phyloP scores from a whole-genome alignment of 2,888 invertebrate genomes.

The Watsonalla binaria region DNA sequence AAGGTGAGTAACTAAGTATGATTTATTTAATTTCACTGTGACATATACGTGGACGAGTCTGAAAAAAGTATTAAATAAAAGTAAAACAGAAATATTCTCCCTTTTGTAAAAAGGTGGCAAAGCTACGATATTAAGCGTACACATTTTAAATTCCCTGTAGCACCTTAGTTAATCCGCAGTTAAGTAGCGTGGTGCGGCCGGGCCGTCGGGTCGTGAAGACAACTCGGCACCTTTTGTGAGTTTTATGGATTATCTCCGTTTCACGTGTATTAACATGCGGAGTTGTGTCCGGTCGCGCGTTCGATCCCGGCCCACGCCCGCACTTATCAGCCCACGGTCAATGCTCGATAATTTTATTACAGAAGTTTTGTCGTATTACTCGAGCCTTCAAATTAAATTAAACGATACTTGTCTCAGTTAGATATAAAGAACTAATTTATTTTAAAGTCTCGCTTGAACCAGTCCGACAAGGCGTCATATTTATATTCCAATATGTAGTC shows the following conservation, averaged over 20 bases:
- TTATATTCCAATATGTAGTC: neutral
- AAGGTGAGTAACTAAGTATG: too few species aligned
- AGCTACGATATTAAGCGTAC: too few species aligned
- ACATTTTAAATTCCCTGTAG: neutral
- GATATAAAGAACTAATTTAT: constrained; percentile 56
- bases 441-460: constrained; percentile 15
- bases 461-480: neutral
- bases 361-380: constrained; percentile 76
- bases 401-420: constrained; percentile 61
- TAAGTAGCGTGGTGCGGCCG: constrained; percentile 33
- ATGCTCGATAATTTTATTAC: constrained; percentile 76
- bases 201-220: constrained; percentile 52
- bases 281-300: constrained; percentile 63
- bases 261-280: constrained; percentile 67
- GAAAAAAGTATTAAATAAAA: neutral
- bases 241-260: constrained; percentile 74
- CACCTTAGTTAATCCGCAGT: constrained; percentile 21
- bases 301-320: constrained; percentile 43
- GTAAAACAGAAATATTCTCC: neutral
- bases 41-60: too few species aligned
- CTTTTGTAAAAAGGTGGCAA: too few species aligned
- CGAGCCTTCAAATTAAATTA: constrained; percentile 72
- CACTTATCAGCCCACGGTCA: constrained; percentile 67
- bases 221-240: constrained; percentile 73
- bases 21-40: too few species aligned